Base-by-base conservation (phyloP, 2,113 vertebrate species). In the Crotalus horridus region DNA sequence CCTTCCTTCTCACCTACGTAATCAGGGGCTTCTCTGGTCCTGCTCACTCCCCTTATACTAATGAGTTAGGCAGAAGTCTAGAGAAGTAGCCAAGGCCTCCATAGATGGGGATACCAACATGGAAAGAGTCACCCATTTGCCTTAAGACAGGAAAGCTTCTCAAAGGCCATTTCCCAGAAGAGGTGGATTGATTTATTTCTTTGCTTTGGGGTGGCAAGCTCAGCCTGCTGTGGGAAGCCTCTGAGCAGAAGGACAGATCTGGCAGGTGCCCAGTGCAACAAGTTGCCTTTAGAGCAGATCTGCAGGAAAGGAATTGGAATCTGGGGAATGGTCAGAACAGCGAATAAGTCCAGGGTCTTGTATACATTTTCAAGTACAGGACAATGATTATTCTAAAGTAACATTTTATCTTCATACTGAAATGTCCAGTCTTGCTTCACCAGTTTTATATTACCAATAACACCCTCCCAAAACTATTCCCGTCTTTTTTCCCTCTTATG, bases 381-480 rank as follows among this genome's bases (percentile, higher is more conserved):
- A 94, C 96, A 94, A 93, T 89, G 92, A 88, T 56, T 64, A 0
- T 90, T 92, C 56, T 96, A 95, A 95, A 96, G 96, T 96, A 97
- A 91, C 81, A 87, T 96, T 96, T 97, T 96, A 92, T 96, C 92
- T 96, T 94, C 93, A 91, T 59, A 61, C 53, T 96, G 95, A 95
- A 95, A 94, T 93, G 85, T 92, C 26, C 96, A 96, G 95, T 93
- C 95, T 96, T 97, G 96, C 96, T 97, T 96, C 96, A 96, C 95
- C 89, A 93, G 93, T 95, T 97, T 97, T 97, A 97, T 93, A 88
- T 92, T 95, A 43, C 6, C 69, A 39, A 81, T 39, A 81, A 81
- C 29, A 33, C 0, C 13, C 33, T 43, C 74, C 17, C 15, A 93
- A 87, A 92, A 74, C 94, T 95, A 94, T 95, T 94, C 92, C 94